Evolutionary conservation across 2,113 vertebrate species (phyloP).

Genomic region (Ancistrus triradiatus): DNA sequence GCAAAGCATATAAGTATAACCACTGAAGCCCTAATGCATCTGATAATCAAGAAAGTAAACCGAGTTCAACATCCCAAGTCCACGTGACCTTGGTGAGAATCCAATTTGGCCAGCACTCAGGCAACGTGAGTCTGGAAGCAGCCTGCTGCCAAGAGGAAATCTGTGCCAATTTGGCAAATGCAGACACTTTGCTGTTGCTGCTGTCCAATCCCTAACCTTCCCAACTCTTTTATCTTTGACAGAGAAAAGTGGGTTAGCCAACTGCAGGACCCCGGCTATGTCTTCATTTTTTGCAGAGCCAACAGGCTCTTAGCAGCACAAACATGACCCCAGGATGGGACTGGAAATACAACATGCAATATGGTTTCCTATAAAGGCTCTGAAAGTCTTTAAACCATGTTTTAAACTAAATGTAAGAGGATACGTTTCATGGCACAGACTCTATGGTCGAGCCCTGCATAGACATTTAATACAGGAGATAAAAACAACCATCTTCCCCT

Average conservation of each 20-base stretch:
- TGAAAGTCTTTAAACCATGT: no score
- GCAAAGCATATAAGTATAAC: no score
- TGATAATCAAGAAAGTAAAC: no score
- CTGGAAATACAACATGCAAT: background rate
- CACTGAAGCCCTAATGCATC: no score
- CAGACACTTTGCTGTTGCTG: conserved; percentile 1
- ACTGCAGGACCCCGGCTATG: background rate
- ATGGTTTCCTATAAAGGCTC: no score
- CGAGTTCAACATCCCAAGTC: background rate
- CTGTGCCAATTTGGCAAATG: conserved; percentile 4
- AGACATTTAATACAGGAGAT: no score
- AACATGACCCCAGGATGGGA: background rate
- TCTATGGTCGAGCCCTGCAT: no score
- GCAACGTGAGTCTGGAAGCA: conserved; percentile 31
- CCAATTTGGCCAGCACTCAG: background rate
- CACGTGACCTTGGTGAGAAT: conserved; percentile 20
- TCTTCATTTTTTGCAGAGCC: background rate
- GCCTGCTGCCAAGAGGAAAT: conserved; percentile 1
- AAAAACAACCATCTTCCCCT: no score
- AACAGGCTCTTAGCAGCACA: background rate
- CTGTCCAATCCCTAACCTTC: background rate
- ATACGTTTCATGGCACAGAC: no score
- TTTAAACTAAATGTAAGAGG: no score
- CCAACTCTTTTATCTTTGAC: background rate
- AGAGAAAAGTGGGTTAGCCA: conserved; percentile 25